phyloP scores from a whole-genome alignment of 2,113 vertebrate genomes.

The Propithecus coquereli region DNA sequence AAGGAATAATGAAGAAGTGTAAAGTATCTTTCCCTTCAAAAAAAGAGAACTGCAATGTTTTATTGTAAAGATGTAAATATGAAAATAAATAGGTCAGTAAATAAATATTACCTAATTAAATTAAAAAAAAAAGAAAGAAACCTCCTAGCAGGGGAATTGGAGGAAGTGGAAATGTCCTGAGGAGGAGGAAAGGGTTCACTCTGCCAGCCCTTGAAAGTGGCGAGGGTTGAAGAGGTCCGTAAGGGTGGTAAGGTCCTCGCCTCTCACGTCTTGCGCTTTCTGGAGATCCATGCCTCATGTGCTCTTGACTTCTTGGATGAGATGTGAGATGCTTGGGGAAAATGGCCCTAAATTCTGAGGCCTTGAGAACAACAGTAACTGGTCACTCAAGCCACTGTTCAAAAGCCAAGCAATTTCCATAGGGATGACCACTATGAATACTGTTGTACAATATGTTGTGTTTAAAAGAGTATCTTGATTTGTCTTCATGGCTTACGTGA shows the following conservation, averaged over 20 bases:
- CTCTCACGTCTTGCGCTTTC: neutral
- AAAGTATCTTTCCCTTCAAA: neutral
- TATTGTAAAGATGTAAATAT: neutral
- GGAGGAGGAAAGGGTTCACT: neutral
- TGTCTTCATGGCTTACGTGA: neutral
- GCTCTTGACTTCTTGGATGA: neutral
- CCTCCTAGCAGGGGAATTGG: neutral
- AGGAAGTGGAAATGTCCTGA: neutral
- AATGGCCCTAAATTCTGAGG: neutral
- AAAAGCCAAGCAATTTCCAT: neutral
- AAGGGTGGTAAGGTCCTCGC: neutral
- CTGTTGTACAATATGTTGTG: neutral
- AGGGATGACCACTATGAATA: neutral
- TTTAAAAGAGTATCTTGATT: conserved; percentile 3
- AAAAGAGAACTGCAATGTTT: neutral
- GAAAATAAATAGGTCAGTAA: neutral
- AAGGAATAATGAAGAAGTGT: neutral
- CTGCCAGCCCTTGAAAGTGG: neutral
- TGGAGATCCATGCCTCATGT: accelerated
- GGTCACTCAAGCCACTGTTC: neutral
- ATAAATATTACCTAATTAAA: neutral
- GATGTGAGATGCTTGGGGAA: neutral
- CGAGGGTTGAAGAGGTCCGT: neutral
- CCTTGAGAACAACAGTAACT: neutral
- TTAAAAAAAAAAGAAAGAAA: neutral